Conservation (phyloP, 2,113 vertebrate genomes). For the Perca fluviatilis region DNA sequence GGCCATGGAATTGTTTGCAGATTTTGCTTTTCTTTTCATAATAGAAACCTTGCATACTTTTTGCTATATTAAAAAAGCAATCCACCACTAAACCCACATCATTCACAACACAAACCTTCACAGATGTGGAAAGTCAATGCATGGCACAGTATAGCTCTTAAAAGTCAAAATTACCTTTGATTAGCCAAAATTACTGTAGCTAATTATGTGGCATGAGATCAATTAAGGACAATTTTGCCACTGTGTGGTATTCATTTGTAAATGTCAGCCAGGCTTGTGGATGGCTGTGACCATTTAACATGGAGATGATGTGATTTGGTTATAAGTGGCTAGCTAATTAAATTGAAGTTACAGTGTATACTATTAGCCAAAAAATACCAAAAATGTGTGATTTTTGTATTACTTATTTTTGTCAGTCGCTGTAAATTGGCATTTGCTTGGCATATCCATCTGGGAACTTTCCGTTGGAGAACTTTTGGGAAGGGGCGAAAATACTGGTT, state of each 20-base stretch:
- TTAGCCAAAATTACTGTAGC: constrained; percentile 31
- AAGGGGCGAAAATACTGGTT: too few relatives aligned
- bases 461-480: too few relatives aligned
- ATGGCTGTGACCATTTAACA: too few relatives aligned
- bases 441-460: too few relatives aligned
- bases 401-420: too few relatives aligned
- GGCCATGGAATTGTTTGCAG: constrained; percentile 5
- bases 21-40: constrained; percentile 16
- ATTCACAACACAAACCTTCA: constrained; percentile 17
- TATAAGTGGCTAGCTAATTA: too few relatives aligned
- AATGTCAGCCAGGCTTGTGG: background rate
- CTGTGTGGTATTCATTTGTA: background rate
- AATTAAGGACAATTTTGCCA: background rate
- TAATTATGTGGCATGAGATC: constrained; percentile 21
- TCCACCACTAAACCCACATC: background rate
- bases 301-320: too few relatives aligned
- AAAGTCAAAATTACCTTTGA: constrained; percentile 40
- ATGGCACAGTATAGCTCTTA: constrained; percentile 10
- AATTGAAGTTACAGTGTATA: too few relatives aligned
- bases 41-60: constrained; percentile 15
- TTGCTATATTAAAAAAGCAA: constrained; percentile 32
- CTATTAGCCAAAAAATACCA: too few relatives aligned
- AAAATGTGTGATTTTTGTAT: too few relatives aligned
- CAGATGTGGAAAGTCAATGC: background rate
- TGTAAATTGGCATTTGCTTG: too few relatives aligned